phyloP scores from a whole-genome alignment of 53 echinoderm and acorn worm species.

The Holothuria leucospilota region DNA sequence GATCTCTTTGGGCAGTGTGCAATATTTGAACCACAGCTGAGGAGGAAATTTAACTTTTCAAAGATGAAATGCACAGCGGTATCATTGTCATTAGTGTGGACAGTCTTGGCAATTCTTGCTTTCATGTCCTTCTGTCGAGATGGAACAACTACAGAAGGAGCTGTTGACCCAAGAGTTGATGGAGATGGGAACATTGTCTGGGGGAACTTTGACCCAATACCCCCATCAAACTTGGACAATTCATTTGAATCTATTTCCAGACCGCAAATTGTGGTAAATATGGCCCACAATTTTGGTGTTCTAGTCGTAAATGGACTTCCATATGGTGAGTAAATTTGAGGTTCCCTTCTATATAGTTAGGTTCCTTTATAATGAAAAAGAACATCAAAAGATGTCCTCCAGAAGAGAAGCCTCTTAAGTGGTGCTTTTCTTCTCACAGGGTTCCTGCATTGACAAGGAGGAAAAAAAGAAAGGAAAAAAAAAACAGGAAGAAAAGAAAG shows the following conservation, averaged over 20 bases:
- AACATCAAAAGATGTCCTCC: too few relatives aligned
- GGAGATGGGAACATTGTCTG: constrained; percentile 14
- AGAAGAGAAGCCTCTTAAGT: too few relatives aligned
- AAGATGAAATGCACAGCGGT: too few relatives aligned
- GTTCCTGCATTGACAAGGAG: too few relatives aligned
- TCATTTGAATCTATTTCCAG: background rate
- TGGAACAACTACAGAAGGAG: background rate
- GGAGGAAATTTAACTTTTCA: background rate
- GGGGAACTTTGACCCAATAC: constrained; percentile 26
- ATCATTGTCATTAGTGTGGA: background rate
- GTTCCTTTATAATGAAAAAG: too few relatives aligned
- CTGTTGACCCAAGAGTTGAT: background rate
- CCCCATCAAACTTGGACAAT: background rate
- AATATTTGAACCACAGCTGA: background rate
- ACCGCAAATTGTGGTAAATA: constrained; percentile 8
- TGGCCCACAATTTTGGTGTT: background rate
- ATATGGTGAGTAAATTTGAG: background rate
- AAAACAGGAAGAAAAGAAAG: too few relatives aligned
- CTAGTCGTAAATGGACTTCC: constrained; percentile 17
- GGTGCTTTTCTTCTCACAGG: too few relatives aligned
- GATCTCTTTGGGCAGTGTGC: constrained; percentile 24
- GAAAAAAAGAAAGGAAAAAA: too few relatives aligned
- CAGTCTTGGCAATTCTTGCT: background rate
- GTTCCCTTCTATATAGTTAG: too few relatives aligned
- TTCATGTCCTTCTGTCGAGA: background rate